A percentile compares a stretch with the other conserved stretches of the same genome.
phyloP scores from a whole-genome alignment of 2,888 invertebrate genomes.

The Amphipoea lucens region DNA sequence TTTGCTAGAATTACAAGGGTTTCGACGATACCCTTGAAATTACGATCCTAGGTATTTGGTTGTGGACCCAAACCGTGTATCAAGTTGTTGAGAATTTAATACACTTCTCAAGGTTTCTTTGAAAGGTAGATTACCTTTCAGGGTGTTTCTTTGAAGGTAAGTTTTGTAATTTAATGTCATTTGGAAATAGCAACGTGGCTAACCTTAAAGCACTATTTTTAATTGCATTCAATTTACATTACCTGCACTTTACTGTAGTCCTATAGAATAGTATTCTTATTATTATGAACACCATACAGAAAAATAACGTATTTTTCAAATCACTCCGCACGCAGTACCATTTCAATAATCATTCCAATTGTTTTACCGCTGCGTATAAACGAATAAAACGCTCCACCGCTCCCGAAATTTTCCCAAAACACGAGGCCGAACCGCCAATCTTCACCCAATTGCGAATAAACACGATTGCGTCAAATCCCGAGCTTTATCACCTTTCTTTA shows the following conservation, averaged over 20 bases:
- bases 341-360: constrained; percentile 10
- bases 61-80: too few relatives aligned
- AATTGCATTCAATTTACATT: background rate
- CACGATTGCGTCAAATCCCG: constrained; percentile 54
- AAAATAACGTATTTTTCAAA: background rate
- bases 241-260: background rate
- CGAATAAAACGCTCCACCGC: constrained; percentile 20
- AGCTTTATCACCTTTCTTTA: constrained; percentile 65
- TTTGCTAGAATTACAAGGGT: background rate
- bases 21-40: background rate
- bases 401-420: constrained; percentile 29
- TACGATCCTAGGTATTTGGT: background rate
- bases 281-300: background rate
- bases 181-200: too few relatives aligned
- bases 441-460: constrained; percentile 54
- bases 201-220: background rate
- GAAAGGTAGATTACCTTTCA: background rate
- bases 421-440: constrained; percentile 42
- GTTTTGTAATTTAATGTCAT: background rate
- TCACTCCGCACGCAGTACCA: background rate
- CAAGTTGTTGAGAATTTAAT: background rate
- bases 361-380: constrained; percentile 17
- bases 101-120: background rate
- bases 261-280: background rate
- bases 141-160: too few relatives aligned